These are phyloP conservation scores for Gerris buenoi DNA, from an alignment of 1,140 invertebrate species.

Conservation along the genomic window DNA sequence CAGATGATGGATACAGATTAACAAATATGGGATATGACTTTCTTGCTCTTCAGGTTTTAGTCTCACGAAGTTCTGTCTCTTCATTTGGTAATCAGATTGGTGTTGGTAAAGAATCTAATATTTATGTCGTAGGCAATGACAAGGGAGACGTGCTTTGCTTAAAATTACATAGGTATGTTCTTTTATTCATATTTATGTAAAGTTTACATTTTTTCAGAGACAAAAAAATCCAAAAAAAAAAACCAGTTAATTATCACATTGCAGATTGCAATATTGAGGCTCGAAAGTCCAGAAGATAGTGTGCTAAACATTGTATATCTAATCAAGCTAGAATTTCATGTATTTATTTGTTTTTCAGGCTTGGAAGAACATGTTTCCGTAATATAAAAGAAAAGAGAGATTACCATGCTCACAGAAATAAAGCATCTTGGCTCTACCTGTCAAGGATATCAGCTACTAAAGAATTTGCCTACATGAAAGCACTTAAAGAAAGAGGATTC, in stretches of 20 bases:
- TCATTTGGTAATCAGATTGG: conserved; percentile 98
- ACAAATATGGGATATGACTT: conserved; percentile 97
- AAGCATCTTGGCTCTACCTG: conserved; percentile 92
- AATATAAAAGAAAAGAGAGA: conserved; percentile 93
- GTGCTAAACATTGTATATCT: too few species aligned
- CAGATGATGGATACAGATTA: conserved; percentile 89
- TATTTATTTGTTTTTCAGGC: conserved; percentile 37
- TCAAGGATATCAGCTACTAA: conserved; percentile 90
- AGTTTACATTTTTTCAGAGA: not conserved
- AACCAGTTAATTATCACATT: too few species aligned
- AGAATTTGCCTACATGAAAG: conserved; percentile 97
- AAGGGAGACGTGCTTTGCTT: conserved; percentile 61
- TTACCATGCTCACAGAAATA: conserved; percentile 82
- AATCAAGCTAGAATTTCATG: too few species aligned
- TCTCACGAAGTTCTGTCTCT: conserved; percentile 55
- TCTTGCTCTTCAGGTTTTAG: conserved; percentile 77
- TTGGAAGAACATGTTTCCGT: conserved; percentile 91
- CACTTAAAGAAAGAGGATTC: conserved; percentile 75
- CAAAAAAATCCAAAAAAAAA: too few species aligned
- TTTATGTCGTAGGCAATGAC: conserved; percentile 71
- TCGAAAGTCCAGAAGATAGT: too few species aligned
- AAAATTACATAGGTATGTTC: conserved; percentile 66
- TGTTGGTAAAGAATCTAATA: conserved; percentile 94
- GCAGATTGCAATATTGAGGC: too few species aligned
- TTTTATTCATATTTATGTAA: not conserved